Percentiles rank a stretch among this genome's conserved stretches.
Evolutionary conservation across 2,113 vertebrate genomes (phyloP).

Genomic region (Illadopsis cleaveri): DNA sequence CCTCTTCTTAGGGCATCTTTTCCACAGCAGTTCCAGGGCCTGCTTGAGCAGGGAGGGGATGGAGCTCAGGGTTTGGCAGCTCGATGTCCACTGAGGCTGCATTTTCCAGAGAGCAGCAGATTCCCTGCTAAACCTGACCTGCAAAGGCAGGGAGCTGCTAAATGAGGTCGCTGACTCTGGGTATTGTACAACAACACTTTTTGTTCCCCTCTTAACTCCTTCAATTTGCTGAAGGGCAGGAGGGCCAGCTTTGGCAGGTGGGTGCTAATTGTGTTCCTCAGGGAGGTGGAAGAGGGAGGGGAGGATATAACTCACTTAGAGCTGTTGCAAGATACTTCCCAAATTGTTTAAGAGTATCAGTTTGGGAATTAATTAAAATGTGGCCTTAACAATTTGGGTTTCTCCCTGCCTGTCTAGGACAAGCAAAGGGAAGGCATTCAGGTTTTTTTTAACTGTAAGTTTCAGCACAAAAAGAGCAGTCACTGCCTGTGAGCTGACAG

Average conservation of each 20-base stretch:
- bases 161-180: background rate
- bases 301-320: background rate
- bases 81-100: rapidly evolving
- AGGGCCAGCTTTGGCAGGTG: background rate
- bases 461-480: background rate
- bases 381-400: background rate
- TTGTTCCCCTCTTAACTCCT: background rate
- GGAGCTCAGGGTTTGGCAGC: background rate
- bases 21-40: background rate
- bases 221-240: background rate
- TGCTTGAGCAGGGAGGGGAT: background rate
- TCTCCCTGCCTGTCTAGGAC: background rate
- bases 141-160: background rate
- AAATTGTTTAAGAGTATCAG: background rate
- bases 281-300: background rate
- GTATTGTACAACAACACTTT: background rate
- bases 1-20: background rate
- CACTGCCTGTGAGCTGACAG: background rate
- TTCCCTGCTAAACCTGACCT: background rate
- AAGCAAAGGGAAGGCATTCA: background rate
- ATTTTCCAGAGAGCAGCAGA: background rate
- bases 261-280: background rate
- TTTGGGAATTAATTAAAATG: background rate
- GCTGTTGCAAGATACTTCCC: background rate
- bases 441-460: background rate